Base-by-base conservation (phyloP, 2,797 vertebrate species). In the Setipinna tenuifilis region DNA sequence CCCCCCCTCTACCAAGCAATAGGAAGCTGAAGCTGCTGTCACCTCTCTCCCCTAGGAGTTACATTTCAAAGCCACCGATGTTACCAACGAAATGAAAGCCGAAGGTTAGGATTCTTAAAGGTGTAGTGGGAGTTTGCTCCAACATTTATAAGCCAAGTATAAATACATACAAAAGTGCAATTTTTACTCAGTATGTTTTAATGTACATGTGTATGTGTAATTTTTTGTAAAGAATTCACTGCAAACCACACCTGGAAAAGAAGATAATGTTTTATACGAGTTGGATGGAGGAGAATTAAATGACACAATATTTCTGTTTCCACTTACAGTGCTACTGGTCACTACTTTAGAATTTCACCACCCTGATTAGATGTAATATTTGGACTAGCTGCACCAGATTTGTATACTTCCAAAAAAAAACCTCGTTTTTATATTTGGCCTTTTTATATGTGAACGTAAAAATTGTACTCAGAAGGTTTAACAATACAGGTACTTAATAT, bases 401-500 rank as follows among this genome's bases (percentile, higher is more conserved):
- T 78, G 71, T 41, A 78, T 78, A 19, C 71, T 44, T 78, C 71
- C 21, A 78, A 78, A 17, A 44, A 78, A 78, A 17, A 78, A 78
- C 71, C 71, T 78, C 71, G 21, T 78, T 78, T 78, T 41, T 41
- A 44, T 78, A 78, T 78, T 78, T 78, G 71, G 71, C 71, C 71
- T 78, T 78, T 78, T 78, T 78, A 78, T 78, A 78, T 78, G 71
- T 78, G 71, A 78, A 78, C 31, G 71, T 78, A 78, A 78, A 71
- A 44, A 41, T 41, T 78, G 71, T 78, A 78, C 71, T 78, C 71
- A 78, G 71, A 78, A 78, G 71, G 71, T 44, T 78, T 78, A 78
- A 78, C 35, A 78, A 78, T 78, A 78, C 71, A 78, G 71, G 71
- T 78, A 78, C 71, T 78, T 78, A 78, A 78, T 78, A 78, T 78